Conservation (phyloP, 1,140 invertebrate genomes). For the silkworm (Bombyx mori) region DNA sequence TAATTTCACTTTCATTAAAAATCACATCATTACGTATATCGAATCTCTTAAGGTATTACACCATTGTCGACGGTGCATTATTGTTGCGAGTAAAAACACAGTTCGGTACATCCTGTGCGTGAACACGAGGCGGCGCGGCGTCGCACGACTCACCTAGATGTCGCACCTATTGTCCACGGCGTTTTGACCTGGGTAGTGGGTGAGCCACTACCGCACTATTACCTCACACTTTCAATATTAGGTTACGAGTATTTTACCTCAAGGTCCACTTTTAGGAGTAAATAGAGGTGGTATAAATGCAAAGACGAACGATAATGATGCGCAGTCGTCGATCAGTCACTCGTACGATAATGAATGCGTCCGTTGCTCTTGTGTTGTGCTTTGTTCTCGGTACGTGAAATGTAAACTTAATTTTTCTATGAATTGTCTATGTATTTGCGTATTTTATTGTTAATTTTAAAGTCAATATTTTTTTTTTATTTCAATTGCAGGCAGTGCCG, state of each 20-base stretch:
- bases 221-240: conserved; percentile 68
- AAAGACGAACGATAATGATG: conserved; percentile 47
- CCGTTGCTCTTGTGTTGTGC: conserved; percentile 39
- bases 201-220: conserved; percentile 50
- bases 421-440: too few relatives aligned
- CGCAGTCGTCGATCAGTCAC: conserved; percentile 50
- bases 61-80: not conserved
- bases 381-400: conserved; percentile 45
- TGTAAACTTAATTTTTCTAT: conserved; percentile 12
- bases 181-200: conserved; percentile 39
- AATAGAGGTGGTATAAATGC: conserved; percentile 66
- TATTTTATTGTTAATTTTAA: not conserved
- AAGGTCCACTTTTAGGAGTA: conserved; percentile 62
- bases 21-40: too few relatives aligned
- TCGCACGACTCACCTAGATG: conserved; percentile 63
- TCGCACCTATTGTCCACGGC: conserved; percentile 62
- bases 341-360: conserved; percentile 53
- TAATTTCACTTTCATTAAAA: too few relatives aligned
- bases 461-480: conserved; percentile 5
- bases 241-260: conserved; percentile 68
- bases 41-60: too few relatives aligned
- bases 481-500: conserved; percentile 41
- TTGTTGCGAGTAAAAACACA: not conserved
- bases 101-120: conserved; percentile 49
- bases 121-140: conserved; percentile 16